phyloP scores from a whole-genome alignment of 1,140 invertebrate species.

The Drosophila miranda region DNA sequence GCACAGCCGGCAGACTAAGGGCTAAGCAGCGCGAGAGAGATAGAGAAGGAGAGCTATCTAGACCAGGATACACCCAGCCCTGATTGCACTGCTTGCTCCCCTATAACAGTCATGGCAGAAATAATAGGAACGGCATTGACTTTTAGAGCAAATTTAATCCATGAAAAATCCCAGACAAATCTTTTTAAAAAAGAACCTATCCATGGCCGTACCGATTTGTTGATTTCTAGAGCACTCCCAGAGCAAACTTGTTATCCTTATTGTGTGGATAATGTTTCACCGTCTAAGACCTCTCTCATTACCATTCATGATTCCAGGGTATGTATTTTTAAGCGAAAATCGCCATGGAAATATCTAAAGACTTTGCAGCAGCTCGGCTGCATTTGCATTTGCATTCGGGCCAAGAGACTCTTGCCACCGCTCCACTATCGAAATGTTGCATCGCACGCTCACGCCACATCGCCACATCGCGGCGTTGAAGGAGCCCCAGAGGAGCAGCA shows the following conservation, averaged over 20 bases:
- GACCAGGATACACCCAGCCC: too few relatives aligned
- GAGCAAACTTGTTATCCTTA: too few relatives aligned
- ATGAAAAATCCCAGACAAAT: too few relatives aligned
- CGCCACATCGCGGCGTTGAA: slow-evolving; percentile 11
- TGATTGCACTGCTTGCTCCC: too few relatives aligned
- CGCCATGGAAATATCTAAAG: slow-evolving; percentile 36
- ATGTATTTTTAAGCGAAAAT: slow-evolving; percentile 34
- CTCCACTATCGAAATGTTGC: slow-evolving; percentile 65
- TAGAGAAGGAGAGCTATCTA: slow-evolving; percentile 13
- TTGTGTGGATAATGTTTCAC: too few relatives aligned
- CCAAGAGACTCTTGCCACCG: slow-evolving; percentile 1
- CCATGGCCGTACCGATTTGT: too few relatives aligned
- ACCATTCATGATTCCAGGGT: slow-evolving; percentile 2
- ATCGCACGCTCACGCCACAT: slow-evolving; percentile 66
- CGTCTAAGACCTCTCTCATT: too few relatives aligned
- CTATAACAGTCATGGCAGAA: neutral
- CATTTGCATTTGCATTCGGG: slow-evolving; percentile 42
- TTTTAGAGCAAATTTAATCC: too few relatives aligned
- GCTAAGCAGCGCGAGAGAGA: slow-evolving; percentile 47
- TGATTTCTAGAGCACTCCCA: too few relatives aligned
- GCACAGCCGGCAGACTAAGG: slow-evolving; percentile 61
- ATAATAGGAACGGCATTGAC: neutral
- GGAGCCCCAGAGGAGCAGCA: slow-evolving; percentile 28
- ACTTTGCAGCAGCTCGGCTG: slow-evolving; percentile 48
- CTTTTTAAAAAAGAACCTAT: too few relatives aligned